Base-by-base conservation (phyloP, 2,113 vertebrate species). In the Entomyzon cyanotis region DNA sequence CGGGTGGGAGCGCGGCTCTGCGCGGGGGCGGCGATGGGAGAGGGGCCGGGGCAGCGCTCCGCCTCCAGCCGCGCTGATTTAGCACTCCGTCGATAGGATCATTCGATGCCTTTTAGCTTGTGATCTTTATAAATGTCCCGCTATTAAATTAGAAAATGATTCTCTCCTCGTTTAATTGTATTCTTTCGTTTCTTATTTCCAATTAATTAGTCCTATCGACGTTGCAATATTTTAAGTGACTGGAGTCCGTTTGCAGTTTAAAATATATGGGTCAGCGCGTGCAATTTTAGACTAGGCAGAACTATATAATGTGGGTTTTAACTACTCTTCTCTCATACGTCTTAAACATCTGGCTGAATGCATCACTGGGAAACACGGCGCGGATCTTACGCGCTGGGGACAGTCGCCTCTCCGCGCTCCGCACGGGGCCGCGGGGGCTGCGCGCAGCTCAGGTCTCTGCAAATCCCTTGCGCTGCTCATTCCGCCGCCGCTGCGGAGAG, bases 91-190 rank as follows among this genome's bases (percentile, higher is more conserved):
- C 98, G 96, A 98, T 98, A 97, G 97, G 97, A 97, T 97, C 97
- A 97, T 97, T 97, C 96, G 93, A 91, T 97, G 97, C 97, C 98
- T 98, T 98, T 98, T 97, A 98, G 97, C 98, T 98, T 97, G 98
- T 98, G 98, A 98, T 98, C 97, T 98, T 98, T 98, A 98, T 98
- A 98, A 98, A 98, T 98, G 97, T 98, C 96, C 97, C 97, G 96
- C 98, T 98, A 98, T 98, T 98, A 98, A 98, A 98, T 98, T 98
- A 98, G 98, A 98, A 98, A 98, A 98, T 98, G 98, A 98, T 98
- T 98, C 98, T 98, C 98, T 98, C 92, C 98, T 98, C 98, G 97
- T 98, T 98, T 98, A 98, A 98, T 98, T 98, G 98, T 98, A 98
- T 98, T 98, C 98, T 97, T 98, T 97, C 97, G 96, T 98, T 98